These are phyloP conservation scores for Cricetomys ansorgei DNA, from an alignment of 2,113 vertebrate genomes.

Conservation along the genomic window DNA sequence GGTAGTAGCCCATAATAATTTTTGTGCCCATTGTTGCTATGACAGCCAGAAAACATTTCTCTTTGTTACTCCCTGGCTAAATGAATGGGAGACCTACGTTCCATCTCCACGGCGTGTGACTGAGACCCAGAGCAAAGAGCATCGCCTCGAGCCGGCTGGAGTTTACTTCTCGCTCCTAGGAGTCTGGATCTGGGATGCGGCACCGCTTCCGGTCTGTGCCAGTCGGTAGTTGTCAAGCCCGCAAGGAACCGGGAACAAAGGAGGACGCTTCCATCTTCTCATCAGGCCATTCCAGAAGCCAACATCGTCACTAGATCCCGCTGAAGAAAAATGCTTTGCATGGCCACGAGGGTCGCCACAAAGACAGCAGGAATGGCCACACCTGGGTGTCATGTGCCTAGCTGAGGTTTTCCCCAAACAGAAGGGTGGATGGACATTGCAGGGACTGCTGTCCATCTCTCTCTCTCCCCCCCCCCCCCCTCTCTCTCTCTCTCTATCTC, in stretches of 20 bases:
- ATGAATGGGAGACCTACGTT: background rate
- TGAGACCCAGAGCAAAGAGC: background rate
- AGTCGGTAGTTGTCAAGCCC: background rate
- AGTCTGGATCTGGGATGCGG: accelerated
- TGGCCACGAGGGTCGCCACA: background rate
- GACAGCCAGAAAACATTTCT: background rate
- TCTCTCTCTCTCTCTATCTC: background rate
- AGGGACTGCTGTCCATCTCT: accelerated
- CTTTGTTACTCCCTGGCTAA: background rate
- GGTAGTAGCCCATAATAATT: background rate
- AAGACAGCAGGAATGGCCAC: background rate
- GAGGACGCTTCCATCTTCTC: accelerated
- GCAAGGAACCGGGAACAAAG: background rate
- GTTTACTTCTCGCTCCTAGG: background rate
- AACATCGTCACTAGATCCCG: accelerated
- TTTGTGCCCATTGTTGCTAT: background rate
- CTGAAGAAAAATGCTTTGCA: accelerated
- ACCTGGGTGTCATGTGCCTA: accelerated
- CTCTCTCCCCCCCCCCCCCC: too few species aligned
- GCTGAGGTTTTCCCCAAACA: background rate
- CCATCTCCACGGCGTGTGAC: background rate
- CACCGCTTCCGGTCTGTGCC: background rate
- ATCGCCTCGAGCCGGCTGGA: background rate
- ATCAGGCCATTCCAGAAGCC: background rate
- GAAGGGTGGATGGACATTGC: background rate